Percentiles rank a stretch among this genome's conserved stretches.
Conservation (phyloP, 2,797 vertebrate genomes). For the Stomatorhinus walkeri region DNA sequence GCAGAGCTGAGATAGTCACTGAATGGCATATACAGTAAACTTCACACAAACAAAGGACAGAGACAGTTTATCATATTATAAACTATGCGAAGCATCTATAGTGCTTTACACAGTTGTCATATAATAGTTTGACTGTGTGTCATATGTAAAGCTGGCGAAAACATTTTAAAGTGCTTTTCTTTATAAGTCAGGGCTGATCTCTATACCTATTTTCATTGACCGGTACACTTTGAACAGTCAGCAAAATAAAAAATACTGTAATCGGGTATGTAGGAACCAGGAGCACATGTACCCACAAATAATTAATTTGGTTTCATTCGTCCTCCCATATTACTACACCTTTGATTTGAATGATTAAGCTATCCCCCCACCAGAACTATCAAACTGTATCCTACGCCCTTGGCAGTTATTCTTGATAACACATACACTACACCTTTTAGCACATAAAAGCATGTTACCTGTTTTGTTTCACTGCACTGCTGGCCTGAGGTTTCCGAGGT, state of each 20-base stretch:
- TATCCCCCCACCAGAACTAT: background rate
- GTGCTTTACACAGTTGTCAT: background rate
- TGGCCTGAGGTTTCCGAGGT: slow-evolving; percentile 15
- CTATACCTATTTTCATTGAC: background rate
- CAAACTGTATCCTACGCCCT: background rate
- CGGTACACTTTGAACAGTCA: background rate
- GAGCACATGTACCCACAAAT: background rate
- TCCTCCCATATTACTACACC: background rate
- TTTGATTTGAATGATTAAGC: background rate
- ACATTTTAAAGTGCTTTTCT: background rate
- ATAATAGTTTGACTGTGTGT: background rate
- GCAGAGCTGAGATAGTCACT: background rate
- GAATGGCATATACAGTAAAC: background rate
- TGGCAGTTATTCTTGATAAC: background rate
- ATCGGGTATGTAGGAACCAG: background rate
- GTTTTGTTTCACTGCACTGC: background rate
- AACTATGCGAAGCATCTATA: background rate
- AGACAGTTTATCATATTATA: background rate
- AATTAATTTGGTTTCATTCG: background rate
- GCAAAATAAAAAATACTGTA: background rate
- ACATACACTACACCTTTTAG: background rate
- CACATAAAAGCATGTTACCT: background rate
- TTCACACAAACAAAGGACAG: background rate
- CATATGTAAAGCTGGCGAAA: background rate
- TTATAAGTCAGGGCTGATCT: background rate